Evolutionary conservation across 2,888 invertebrate species (phyloP), one percentile per base, ranked within the genome.

Genomic region (Eupithecia pulchellata): DNA sequence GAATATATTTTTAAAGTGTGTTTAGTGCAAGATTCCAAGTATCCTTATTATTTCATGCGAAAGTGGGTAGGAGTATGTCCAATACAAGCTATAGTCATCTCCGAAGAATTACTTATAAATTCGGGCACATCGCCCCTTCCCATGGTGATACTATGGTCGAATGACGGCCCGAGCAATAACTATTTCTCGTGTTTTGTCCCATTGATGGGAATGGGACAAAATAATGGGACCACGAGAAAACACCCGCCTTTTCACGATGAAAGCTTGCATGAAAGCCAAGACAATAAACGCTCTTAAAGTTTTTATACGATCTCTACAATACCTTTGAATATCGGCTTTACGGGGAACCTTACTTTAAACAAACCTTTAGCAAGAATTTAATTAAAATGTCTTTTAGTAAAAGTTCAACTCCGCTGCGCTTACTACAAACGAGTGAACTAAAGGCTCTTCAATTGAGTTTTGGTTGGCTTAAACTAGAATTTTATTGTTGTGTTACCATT

Each of bases 361-460:
- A 27, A 57, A 57, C 55, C 55, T 14, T 57, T 25, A 2, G 55
- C 27, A 17, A 57, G 55, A 57, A 27, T 57, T 57, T 29, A 57
- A 57, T 57, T 57, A 57, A 57, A 57, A 27, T 60, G 52, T 64
- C 29, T 52, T n/a, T 61, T 8, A 36, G 52, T 32, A 81, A 85
- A 88, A 86, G 84, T 89, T 88, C 73, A 74, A 76, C 70, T 79
- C 82, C 75, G 75, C 84, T 82, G 84, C 83, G 81, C 81, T 84
- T 83, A 83, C 86, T 86, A 20, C 79, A 81, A 81, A 20, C 11
- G 74, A 57, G 42, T 81, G 74, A 82, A 84, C 84, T 84, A 86
- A 39, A 86, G 83, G 84, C 81, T 81, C 77, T 80, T 79, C 84
- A 89, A 89, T 88, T 83, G 85, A 84, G 86, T 87, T 89, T 86